Conservation (phyloP, 2,888 invertebrate species). For the Thera britannica region DNA sequence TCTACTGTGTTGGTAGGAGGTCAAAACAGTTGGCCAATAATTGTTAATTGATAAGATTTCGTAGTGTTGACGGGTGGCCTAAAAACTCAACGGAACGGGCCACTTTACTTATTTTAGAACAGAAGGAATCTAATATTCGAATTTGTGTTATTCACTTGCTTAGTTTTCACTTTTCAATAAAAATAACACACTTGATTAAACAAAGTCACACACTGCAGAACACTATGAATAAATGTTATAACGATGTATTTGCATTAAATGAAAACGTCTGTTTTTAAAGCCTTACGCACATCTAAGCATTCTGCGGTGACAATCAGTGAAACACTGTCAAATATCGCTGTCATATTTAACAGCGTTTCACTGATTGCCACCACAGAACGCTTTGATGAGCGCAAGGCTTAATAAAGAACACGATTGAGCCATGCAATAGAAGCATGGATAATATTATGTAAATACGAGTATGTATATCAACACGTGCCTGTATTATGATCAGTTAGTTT, state of each 20-base stretch:
- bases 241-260: conserved; percentile 6
- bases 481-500: too few relatives aligned
- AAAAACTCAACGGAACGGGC: background rate
- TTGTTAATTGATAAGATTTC: conserved; percentile 5
- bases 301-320: too few relatives aligned
- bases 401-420: conserved; percentile 30
- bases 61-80: background rate
- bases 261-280: conserved; percentile 15
- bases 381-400: background rate
- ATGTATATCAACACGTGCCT: conserved; percentile 24
- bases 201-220: background rate
- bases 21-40: conserved; percentile 4
- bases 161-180: too few relatives aligned
- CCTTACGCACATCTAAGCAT: too few relatives aligned
- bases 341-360: too few relatives aligned
- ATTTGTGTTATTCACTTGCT: too few relatives aligned
- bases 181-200: background rate
- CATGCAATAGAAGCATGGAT: conserved; percentile 18
- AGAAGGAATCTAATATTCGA: too few relatives aligned
- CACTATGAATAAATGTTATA: conserved; percentile 8
- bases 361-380: too few relatives aligned
- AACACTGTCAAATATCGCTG: too few relatives aligned
- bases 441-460: conserved; percentile 14
- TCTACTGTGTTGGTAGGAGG: conserved; percentile 1
- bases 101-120: background rate